Evolutionary conservation across 2,113 vertebrate species (phyloP).

Genomic region (Erpornis zantholeuca): DNA sequence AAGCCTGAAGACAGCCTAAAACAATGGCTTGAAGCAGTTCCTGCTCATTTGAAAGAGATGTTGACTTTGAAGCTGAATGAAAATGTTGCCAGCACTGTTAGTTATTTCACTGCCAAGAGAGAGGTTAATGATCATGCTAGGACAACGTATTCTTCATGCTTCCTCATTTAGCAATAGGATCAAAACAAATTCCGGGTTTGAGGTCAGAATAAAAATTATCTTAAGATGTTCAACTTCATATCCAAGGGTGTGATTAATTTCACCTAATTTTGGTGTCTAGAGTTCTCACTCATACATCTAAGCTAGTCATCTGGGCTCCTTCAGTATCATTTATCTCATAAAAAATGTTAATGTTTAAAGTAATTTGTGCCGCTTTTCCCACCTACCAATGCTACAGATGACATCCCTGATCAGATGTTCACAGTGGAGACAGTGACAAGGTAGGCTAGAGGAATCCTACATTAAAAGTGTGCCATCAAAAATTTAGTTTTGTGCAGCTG

Average conservation of each 20-base stretch:
- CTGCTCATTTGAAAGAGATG: conserved; percentile 18
- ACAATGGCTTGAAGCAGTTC: conserved; percentile 25
- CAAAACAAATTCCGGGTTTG: neutral
- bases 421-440: neutral
- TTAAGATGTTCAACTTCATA: neutral
- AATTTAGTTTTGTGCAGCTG: neutral
- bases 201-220: neutral
- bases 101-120: conserved; percentile 17
- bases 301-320: neutral
- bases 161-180: conserved; percentile 23
- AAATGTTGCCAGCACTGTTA: neutral
- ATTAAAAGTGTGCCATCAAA: neutral
- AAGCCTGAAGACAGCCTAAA: neutral
- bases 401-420: neutral
- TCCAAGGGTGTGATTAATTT: neutral
- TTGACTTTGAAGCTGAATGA: conserved; percentile 31
- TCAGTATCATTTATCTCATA: neutral
- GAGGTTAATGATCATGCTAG: conserved; percentile 9
- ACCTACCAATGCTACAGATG: neutral
- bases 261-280: neutral
- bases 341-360: neutral
- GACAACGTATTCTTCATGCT: neutral
- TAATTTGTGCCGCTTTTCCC: neutral
- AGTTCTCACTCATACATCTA: neutral
- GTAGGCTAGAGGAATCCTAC: neutral